These are phyloP conservation scores for Callipepla californica DNA, from an alignment of 2,113 vertebrate genomes.

Conservation along the genomic window DNA sequence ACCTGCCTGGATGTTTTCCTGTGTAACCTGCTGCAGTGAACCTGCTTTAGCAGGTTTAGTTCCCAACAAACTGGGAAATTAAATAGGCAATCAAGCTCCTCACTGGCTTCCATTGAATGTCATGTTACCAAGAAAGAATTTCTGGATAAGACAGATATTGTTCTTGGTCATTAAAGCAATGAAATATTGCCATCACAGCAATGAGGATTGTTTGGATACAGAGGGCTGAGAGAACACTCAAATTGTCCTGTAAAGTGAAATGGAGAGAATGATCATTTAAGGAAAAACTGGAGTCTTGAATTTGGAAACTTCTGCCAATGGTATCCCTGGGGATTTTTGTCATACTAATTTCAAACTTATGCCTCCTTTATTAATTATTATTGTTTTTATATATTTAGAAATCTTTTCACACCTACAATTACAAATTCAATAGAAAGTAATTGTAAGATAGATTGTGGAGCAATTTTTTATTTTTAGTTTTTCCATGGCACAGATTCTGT, in stretches of 20 bases:
- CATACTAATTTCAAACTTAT: neutral
- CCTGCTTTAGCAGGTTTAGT: no score
- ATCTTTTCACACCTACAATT: neutral
- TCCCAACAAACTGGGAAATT: neutral
- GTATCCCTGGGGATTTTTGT: neutral
- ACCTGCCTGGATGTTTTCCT: no score
- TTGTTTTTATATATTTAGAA: neutral
- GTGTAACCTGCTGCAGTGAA: no score
- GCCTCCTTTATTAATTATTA: neutral
- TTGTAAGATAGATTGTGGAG: neutral
- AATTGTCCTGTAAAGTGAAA: neutral
- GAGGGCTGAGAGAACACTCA: neutral
- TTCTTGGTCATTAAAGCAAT: neutral
- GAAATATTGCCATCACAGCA: neutral
- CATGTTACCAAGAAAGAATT: neutral
- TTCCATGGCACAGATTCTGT: neutral
- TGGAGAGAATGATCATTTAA: neutral
- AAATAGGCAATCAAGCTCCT: neutral
- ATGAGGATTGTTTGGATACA: neutral
- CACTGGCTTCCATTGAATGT: fast-evolving
- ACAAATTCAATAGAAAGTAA: neutral
- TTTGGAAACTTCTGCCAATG: neutral
- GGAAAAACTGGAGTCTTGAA: neutral
- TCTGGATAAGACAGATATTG: neutral
- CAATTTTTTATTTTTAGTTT: neutral